Conservation (phyloP, 2,888 invertebrate species). For the Trissoscelio sp. region DNA sequence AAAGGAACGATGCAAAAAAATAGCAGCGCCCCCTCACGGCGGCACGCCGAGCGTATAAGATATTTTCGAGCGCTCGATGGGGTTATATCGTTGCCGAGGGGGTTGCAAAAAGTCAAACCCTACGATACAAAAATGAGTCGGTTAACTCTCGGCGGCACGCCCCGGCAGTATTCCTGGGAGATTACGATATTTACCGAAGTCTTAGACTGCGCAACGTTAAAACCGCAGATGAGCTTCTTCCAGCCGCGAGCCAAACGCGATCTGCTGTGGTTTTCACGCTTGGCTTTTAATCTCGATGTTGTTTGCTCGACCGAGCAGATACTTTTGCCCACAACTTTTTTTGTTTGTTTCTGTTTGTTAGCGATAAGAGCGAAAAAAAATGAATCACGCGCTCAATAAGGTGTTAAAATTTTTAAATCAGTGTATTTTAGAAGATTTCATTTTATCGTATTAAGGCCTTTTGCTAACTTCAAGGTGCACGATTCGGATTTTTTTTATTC, state of each 20-base stretch:
- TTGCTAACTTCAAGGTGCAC: neutral
- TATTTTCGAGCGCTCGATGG: constrained; percentile 47
- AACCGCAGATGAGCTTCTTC: constrained; percentile 67
- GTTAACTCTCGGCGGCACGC: constrained; percentile 82
- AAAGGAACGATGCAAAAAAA: no score
- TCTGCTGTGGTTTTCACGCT: constrained; percentile 59
- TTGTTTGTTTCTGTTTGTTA: constrained; percentile 31
- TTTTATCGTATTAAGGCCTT: no score
- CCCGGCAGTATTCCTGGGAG: constrained; percentile 78
- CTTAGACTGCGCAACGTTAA: constrained; percentile 57
- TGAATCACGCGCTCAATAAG: constrained; percentile 37
- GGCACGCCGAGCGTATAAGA: constrained; percentile 38
- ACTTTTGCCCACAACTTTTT: constrained; percentile 34
- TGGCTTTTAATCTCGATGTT: constrained; percentile 59
- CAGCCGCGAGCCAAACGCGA: constrained; percentile 63
- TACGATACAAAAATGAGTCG: constrained; percentile 78
- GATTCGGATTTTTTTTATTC: no score
- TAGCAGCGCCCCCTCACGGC: constrained; percentile 44
- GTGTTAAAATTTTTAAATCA: constrained; percentile 33
- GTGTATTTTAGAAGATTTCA: neutral
- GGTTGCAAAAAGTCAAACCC: constrained; percentile 59
- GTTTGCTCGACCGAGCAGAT: constrained; percentile 54
- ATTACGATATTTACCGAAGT: constrained; percentile 80
- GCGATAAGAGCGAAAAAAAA: constrained; percentile 43
- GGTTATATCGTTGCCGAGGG: constrained; percentile 64